A percentile compares a stretch with the other conserved stretches of the same genome.
Evolutionary conservation across 2,797 vertebrate species (phyloP).

Genomic region (Notolepis coatsorum): DNA sequence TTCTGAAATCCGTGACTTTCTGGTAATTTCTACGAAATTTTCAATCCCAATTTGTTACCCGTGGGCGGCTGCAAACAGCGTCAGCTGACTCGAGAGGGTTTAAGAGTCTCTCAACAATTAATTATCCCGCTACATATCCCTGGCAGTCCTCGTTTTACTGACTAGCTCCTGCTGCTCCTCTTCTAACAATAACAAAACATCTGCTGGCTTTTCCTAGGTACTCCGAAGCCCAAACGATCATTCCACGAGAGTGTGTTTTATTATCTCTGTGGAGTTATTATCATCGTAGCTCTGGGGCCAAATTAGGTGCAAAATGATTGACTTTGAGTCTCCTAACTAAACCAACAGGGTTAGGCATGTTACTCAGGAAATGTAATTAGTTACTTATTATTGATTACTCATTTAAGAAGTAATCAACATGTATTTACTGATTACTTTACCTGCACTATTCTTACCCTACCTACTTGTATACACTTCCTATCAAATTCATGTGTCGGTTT

Average conservation of each 20-base stretch:
- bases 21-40: no score
- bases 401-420: no score
- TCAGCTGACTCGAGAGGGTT: no score
- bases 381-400: no score
- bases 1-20: no score
- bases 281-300: slow-evolving; percentile 55
- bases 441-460: no score
- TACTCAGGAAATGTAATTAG: no score
- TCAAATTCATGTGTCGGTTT: background rate
- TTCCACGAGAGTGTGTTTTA: slow-evolving; percentile 69
- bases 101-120: slow-evolving; percentile 85
- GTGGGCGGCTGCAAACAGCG: no score
- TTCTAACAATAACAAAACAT: slow-evolving; percentile 80
- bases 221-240: slow-evolving; percentile 63
- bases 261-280: slow-evolving; percentile 68
- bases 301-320: slow-evolving; percentile 55
- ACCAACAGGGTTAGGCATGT: no score
- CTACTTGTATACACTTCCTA: no score
- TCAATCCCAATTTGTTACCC: no score
- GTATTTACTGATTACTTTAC: no score
- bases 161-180: slow-evolving; percentile 77
- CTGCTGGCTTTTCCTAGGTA: slow-evolving; percentile 70
- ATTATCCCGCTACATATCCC: slow-evolving; percentile 81
- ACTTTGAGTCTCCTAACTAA: slow-evolving; percentile 25
- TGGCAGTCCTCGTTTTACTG: slow-evolving; percentile 78